phyloP scores from a whole-genome alignment of 2,113 vertebrate species.

The Pseudolaguvia tuberculata region DNA sequence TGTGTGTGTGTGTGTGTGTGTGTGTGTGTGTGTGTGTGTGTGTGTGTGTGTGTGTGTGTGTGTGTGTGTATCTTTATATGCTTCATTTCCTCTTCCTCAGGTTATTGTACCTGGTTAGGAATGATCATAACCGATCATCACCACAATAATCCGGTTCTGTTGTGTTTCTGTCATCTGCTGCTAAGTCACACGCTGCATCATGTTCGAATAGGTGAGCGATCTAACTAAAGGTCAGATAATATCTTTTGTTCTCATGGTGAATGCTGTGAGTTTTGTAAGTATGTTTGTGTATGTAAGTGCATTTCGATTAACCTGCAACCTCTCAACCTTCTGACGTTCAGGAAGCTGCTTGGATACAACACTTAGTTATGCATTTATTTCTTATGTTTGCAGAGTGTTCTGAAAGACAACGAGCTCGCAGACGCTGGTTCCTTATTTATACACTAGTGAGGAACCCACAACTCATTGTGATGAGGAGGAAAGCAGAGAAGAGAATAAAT shows the following conservation, averaged over 20 bases:
- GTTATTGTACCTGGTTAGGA: slow-evolving; percentile 79
- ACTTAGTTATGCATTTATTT: background rate
- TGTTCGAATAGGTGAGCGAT: too few species aligned
- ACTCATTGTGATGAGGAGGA: slow-evolving; percentile 67
- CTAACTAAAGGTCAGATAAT: too few species aligned
- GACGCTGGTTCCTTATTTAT: slow-evolving; percentile 71
- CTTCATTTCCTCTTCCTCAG: slow-evolving; percentile 52
- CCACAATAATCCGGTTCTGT: slow-evolving; percentile 79
- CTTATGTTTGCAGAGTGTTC: slow-evolving; percentile 52
- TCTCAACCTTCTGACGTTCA: too few species aligned
- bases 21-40: too few species aligned
- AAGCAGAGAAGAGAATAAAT: background rate
- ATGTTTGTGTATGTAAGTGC: too few species aligned
- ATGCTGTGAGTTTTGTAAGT: too few species aligned
- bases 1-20: too few species aligned
- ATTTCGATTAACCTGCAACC: too few species aligned
- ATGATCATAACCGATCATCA: slow-evolving; percentile 86
- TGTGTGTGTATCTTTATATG: background rate
- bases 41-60: too few species aligned
- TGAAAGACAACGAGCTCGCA: slow-evolving; percentile 58
- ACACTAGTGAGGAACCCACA: slow-evolving; percentile 22
- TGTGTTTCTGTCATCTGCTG: slow-evolving; percentile 81
- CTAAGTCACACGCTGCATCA: slow-evolving; percentile 46
- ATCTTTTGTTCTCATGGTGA: too few species aligned
- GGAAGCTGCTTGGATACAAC: too few species aligned